Base-by-base conservation (phyloP, 92 coral and sea anemone species). In the Pocillopora meandrina region DNA sequence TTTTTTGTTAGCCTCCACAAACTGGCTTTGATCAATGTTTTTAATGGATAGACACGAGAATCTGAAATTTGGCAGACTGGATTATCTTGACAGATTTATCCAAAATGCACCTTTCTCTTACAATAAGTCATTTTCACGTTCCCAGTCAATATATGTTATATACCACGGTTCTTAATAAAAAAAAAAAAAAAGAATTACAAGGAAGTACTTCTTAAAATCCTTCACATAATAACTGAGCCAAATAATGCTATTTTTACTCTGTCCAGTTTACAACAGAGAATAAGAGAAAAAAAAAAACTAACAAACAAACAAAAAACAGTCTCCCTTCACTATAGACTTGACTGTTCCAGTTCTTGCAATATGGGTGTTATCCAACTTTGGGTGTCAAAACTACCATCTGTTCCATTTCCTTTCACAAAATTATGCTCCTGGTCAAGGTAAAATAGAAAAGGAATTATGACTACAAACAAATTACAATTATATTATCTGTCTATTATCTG, bases 341-440 rank as follows among this genome's bases (percentile, higher is more conserved):
- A 52, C 35, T 83, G 63, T 63, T 83, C 76, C 79, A 97, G 74
- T 78, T 97, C 98, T 56, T 65, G 56, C 18, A 97, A 90, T 70
- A 95, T 89, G 49, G 99, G 98, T 5, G 81, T 85, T 60, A 92
- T 89, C 93, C 95, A 97, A 17, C 72, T 59, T 17, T 94, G 92
- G 13, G 93, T 95, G 69, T 95, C 98, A 47, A 97, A 95, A 66
- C 83, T 85, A 61, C 69, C 79, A 62, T 79, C 83, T 11, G 87
- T 80, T 60, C 82, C 87, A 67, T 90, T 85, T 55, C 83, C 90
- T 61, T 84, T 75, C 59, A 97, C 91, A 84, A 97, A 97, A 12
- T 93, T 87, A 87, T 96, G 95, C 36, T 89, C 90, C 99, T 96
- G 84, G 12, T 72, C 10, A 16, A 57, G 64, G 69, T 26, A 73